Base-by-base conservation (phyloP, 2,888 invertebrate species). In the Hofmannophila pseudospretella region DNA sequence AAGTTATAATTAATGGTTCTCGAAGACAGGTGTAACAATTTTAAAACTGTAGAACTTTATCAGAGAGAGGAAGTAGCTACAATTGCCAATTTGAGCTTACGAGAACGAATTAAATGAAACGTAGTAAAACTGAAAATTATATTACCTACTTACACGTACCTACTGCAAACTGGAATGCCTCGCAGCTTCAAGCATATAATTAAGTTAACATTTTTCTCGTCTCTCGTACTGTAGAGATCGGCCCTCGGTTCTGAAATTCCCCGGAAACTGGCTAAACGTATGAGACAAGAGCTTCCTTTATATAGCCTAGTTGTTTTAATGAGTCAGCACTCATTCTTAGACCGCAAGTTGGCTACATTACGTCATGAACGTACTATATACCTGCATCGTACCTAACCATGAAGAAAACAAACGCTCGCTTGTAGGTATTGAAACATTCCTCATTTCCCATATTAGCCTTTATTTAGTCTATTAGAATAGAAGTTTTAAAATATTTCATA, bases 271-370 rank as follows among this genome's bases (percentile, higher is more conserved):
- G 40, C 36, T 44, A 33, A 41, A 36, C 39, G 23, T 33, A 39
- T 37, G 39, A 38, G 42, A 48, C 44, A 50, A 53, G 46, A 44
- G 54, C 63, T 70, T 66, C 64, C 61, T 64, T 65, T 52, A 62
- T 62, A 65, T 52, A 57, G 42, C 48, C 44, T 42, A 60, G 55
- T 63, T 55, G 58, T 35, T 54, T 42, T 59, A 59, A 61, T 67
- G 67, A 68, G 49, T 64, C 66, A 62, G 47, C 39, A 38, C 45
- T 62, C 60, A 62, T 67, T 69, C 66, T 66, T 64, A 63, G 46
- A 32, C 42, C 42, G 23, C 23, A 23, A 23, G 3, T 28, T 28
- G 7, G 7, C 28, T 13, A 9, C 12, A 28, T 13, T 7, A 28
- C 28, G 13, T 28, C 13, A 28, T 7, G 5, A 13, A 5, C 28